A percentile compares a stretch with the other conserved stretches of the same genome.
Conservation (phyloP, 2,888 invertebrate genomes). For the Cetonia aurata region DNA sequence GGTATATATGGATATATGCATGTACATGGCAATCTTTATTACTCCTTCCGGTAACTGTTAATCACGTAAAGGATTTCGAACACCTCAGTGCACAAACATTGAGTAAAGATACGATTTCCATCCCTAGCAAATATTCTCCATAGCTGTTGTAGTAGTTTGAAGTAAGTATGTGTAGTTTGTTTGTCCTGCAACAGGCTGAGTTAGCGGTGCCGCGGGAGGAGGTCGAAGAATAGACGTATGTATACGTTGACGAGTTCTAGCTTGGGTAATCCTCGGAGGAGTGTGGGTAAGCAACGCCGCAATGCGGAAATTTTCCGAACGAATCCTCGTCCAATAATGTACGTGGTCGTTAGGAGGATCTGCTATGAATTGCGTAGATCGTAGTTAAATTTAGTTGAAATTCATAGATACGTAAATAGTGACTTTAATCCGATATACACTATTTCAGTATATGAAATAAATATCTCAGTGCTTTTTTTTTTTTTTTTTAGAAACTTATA, state of each 20-base stretch:
- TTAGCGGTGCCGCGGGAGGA: no score
- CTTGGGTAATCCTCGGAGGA: conserved; percentile 13
- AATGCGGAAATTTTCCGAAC: conserved; percentile 32
- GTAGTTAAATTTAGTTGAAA: background rate
- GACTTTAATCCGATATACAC: no score
- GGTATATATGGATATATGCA: no score
- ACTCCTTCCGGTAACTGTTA: background rate
- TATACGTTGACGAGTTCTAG: conserved; percentile 22
- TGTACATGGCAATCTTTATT: no score
- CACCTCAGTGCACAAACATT: background rate
- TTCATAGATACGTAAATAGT: background rate
- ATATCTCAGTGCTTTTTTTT: no score
- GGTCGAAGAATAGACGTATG: conserved; percentile 6
- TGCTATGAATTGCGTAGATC: no score
- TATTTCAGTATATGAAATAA: background rate
- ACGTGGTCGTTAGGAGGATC: conserved; percentile 1
- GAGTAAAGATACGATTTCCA: background rate
- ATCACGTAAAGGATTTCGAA: background rate
- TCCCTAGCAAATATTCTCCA: background rate
- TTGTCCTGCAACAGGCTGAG: conserved; percentile 9
- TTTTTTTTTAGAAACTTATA: no score
- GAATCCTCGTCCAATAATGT: background rate
- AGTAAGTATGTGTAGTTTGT: conserved; percentile 6
- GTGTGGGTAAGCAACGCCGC: conserved; percentile 33
- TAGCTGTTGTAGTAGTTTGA: background rate